phyloP scores from a whole-genome alignment of 1,140 invertebrate species.

The Thaumetopoea pityocampa region DNA sequence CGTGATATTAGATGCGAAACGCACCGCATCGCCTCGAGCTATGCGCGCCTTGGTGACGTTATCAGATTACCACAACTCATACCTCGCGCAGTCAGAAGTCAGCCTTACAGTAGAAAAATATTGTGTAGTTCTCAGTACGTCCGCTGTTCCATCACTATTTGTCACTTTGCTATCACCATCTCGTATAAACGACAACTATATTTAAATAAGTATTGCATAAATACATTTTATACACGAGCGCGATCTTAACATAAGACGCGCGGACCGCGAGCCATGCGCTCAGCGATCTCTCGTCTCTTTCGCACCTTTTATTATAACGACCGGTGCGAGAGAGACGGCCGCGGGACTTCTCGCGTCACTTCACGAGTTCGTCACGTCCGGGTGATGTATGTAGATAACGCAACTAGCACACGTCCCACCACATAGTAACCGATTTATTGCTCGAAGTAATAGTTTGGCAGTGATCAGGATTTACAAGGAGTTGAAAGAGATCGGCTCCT shows the following conservation, averaged over 20 bases:
- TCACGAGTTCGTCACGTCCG: slow-evolving; percentile 4
- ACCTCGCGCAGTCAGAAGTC: no score
- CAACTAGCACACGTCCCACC: background rate
- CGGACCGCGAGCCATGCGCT: slow-evolving; percentile 10
- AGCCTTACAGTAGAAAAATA: slow-evolving; percentile 60
- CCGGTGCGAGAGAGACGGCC: slow-evolving; percentile 5
- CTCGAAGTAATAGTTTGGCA: slow-evolving; percentile 9
- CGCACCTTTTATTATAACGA: slow-evolving; percentile 7
- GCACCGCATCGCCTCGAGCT: no score
- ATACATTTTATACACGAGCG: slow-evolving; percentile 31
- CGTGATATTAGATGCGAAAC: no score
- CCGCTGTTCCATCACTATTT: slow-evolving; percentile 32
- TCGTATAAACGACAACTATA: slow-evolving; percentile 29
- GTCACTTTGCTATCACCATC: slow-evolving; percentile 50
- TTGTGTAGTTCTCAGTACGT: slow-evolving; percentile 28
- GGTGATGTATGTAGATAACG: slow-evolving; percentile 10
- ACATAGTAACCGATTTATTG: slow-evolving; percentile 6
- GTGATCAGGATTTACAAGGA: no score
- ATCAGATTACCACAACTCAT: no score
- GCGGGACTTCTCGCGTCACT: slow-evolving; percentile 10
- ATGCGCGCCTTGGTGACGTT: no score
- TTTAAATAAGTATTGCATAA: slow-evolving; percentile 32
- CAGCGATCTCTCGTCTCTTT: slow-evolving; percentile 10
- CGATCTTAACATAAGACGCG: slow-evolving; percentile 39
- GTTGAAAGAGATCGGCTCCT: no score